A percentile compares a stretch with the other conserved stretches of the same genome.
Conservation (phyloP, 2,113 vertebrate species). For the Scartelaos histophorus region DNA sequence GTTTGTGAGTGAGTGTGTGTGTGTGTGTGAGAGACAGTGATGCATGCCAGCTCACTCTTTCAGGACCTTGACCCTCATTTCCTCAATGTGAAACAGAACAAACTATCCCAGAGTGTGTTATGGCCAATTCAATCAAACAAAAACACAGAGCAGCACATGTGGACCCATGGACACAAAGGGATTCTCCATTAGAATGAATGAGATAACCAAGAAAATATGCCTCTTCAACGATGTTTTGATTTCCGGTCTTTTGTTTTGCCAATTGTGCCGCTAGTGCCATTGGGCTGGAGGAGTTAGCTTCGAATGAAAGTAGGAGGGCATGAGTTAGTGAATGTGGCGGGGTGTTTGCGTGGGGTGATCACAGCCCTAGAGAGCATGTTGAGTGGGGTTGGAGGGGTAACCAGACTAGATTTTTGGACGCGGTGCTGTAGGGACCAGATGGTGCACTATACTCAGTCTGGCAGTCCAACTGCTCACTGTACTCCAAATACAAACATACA, state of each 20-base stretch:
- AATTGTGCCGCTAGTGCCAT: slow-evolving; percentile 62
- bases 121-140: slow-evolving; percentile 65
- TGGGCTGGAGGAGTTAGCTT: slow-evolving; percentile 62
- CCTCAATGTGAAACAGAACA: slow-evolving; percentile 77
- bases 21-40: slow-evolving; percentile 70
- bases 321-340: slow-evolving; percentile 25
- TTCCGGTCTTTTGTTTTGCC: slow-evolving; percentile 66
- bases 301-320: slow-evolving; percentile 56
- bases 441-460: slow-evolving; percentile 78
- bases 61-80: slow-evolving; percentile 79
- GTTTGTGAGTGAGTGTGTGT: slow-evolving; percentile 39
- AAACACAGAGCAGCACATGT: slow-evolving; percentile 58
- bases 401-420: slow-evolving; percentile 76
- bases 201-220: slow-evolving; percentile 52
- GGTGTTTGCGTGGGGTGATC: slow-evolving; percentile 57
- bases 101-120: slow-evolving; percentile 66
- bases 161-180: slow-evolving; percentile 50
- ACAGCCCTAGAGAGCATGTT: slow-evolving; percentile 73
- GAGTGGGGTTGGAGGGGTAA: slow-evolving; percentile 76
- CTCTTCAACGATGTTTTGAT: slow-evolving; percentile 61
- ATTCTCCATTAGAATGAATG: slow-evolving; percentile 53
- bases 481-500: slow-evolving; percentile 64
- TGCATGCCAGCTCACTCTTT: slow-evolving; percentile 76
- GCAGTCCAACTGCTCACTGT: slow-evolving; percentile 78
- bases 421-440: slow-evolving; percentile 71